Evolutionary conservation across 1,140 invertebrate genomes (phyloP).

Genomic region (Vanessa tameamea): DNA sequence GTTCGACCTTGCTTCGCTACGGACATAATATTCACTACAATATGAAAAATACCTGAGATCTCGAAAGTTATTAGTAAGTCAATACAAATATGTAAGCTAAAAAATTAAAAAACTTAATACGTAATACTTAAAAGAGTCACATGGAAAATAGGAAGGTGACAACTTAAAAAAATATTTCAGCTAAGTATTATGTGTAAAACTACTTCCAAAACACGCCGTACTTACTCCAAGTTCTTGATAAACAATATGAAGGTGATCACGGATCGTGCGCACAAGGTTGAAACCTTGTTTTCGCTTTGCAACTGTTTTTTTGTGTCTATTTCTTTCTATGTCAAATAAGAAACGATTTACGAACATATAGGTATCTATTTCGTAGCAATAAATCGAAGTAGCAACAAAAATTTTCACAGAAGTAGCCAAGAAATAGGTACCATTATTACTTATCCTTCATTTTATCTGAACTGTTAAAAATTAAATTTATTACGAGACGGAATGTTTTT

Average conservation of each 20-base stretch:
- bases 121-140: too few relatives aligned
- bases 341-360: not conserved
- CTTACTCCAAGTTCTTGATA: not conserved
- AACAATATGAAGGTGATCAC: slow-evolving; percentile 37
- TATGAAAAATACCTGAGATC: not conserved
- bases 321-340: not conserved
- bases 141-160: too few relatives aligned
- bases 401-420: not conserved
- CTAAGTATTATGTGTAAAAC: not conserved
- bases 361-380: too few relatives aligned
- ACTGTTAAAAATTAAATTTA: too few relatives aligned
- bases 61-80: slow-evolving; percentile 1
- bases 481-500: too few relatives aligned
- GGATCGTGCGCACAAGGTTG: slow-evolving; percentile 53
- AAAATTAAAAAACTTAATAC: too few relatives aligned
- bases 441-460: too few relatives aligned
- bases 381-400: not conserved
- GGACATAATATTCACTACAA: slow-evolving; percentile 3
- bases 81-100: not conserved
- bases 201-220: not conserved
- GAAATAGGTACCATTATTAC: too few relatives aligned
- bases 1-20: slow-evolving; percentile 37
- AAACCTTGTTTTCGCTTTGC: slow-evolving; percentile 30
- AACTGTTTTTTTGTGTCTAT: slow-evolving; percentile 17
- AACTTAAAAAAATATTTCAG: too few relatives aligned